Evolutionary conservation across 2,113 vertebrate genomes (phyloP).

Genomic region (Eulemur macaco): DNA sequence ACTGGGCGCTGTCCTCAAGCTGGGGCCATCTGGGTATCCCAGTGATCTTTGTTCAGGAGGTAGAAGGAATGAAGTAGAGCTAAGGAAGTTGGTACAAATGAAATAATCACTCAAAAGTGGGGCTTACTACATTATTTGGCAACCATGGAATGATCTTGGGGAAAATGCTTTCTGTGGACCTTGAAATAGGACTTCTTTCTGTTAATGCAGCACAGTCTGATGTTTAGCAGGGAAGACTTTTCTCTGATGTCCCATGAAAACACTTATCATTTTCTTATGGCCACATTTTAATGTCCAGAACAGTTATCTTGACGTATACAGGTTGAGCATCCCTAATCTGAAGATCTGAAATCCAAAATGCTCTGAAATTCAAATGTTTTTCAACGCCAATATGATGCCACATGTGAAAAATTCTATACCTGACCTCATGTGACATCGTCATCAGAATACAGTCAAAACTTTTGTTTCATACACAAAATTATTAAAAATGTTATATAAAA

Average conservation of each 20-base stretch:
- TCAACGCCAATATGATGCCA: neutral
- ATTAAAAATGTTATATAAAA: neutral
- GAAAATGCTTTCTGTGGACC: neutral
- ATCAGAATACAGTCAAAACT: neutral
- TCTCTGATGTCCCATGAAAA: neutral
- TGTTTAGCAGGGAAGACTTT: neutral
- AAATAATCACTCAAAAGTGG: neutral
- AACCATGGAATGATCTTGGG: neutral
- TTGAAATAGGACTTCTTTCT: neutral
- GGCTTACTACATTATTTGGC: neutral
- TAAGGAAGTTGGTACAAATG: neutral
- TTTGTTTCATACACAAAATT: neutral
- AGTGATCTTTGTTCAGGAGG: neutral
- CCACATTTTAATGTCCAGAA: neutral
- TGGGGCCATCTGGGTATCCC: neutral
- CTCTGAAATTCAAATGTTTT: neutral
- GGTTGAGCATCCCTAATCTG: neutral
- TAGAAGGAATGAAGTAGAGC: neutral
- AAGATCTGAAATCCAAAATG: neutral
- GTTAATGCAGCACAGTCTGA: neutral
- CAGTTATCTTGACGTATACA: neutral
- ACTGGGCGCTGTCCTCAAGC: neutral
- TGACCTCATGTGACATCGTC: neutral
- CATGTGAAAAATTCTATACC: neutral
- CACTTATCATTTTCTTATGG: neutral